Percentiles rank a stretch among this genome's conserved stretches.
phyloP scores from a whole-genome alignment of 2,797 vertebrate genomes.

The Sebastes diaconus region DNA sequence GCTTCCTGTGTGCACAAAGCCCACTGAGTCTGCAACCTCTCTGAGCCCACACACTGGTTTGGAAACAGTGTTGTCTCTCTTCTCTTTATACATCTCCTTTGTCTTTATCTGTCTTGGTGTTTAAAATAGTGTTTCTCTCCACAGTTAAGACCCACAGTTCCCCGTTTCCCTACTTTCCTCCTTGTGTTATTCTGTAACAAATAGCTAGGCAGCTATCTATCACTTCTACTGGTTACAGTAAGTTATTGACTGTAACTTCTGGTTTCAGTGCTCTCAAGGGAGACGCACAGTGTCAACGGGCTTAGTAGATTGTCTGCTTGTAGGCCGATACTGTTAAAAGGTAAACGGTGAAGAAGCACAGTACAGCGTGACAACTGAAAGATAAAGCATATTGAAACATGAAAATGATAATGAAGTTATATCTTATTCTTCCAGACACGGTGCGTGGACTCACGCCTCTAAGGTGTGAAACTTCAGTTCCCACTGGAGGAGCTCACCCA shows the following conservation, averaged over 20 bases:
- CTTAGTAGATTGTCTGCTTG: not conserved
- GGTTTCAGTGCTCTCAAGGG: too few species aligned
- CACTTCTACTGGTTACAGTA: not conserved
- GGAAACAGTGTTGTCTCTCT: constrained; percentile 50
- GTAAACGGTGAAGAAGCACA: not conserved
- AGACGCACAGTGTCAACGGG: not conserved
- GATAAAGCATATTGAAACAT: too few species aligned
- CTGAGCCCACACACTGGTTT: constrained; percentile 59
- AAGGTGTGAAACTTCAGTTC: too few species aligned
- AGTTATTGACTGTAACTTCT: too few species aligned
- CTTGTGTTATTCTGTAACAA: not conserved
- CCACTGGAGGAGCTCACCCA: too few species aligned
- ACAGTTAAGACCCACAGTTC: not conserved
- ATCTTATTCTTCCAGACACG: too few species aligned
- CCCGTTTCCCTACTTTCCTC: not conserved
- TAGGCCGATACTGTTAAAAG: not conserved
- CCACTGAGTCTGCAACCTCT: constrained; percentile 63
- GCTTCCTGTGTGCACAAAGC: constrained; percentile 75
- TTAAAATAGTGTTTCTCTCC: constrained; percentile 26
- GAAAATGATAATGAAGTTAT: too few species aligned
- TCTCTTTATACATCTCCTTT: constrained; percentile 15
- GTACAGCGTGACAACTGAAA: too few species aligned
- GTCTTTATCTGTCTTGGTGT: constrained; percentile 30
- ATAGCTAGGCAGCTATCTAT: not conserved
- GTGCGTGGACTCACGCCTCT: too few species aligned